These are phyloP conservation scores for Pseudochromis fuscus DNA, from an alignment of 2,797 vertebrate species.

Conservation along the genomic window DNA sequence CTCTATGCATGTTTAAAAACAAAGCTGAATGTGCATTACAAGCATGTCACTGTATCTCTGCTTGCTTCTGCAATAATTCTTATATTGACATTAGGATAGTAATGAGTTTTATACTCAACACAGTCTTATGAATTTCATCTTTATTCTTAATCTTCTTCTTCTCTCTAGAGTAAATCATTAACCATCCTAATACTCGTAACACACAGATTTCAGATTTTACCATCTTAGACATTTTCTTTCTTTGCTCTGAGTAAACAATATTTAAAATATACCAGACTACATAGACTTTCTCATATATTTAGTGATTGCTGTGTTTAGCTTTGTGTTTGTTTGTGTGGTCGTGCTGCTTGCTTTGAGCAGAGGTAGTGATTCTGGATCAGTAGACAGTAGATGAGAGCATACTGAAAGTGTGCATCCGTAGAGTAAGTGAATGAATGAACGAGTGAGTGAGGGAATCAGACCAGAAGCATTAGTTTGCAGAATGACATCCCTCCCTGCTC, in stretches of 20 bases:
- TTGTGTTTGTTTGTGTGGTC: background rate
- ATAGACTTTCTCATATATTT: slow-evolving; percentile 8
- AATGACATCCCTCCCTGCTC: slow-evolving; percentile 85
- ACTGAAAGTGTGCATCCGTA: slow-evolving; percentile 31
- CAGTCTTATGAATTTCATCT: slow-evolving; percentile 16
- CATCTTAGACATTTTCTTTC: background rate
- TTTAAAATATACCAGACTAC: slow-evolving; percentile 3
- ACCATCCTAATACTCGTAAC: slow-evolving; percentile 18
- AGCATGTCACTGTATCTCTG: background rate
- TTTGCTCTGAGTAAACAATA: background rate
- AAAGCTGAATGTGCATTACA: slow-evolving; percentile 18
- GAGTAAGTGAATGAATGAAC: slow-evolving; percentile 19
- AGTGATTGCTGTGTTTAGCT: slow-evolving; percentile 1
- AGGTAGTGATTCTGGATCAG: background rate
- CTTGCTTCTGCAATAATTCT: slow-evolving; percentile 38
- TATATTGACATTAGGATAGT: background rate
- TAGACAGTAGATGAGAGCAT: slow-evolving; percentile 9
- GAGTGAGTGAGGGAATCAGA: slow-evolving; percentile 80
- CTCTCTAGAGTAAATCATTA: slow-evolving; percentile 2
- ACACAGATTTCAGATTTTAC: slow-evolving; percentile 1
- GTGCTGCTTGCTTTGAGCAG: background rate
- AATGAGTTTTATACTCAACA: slow-evolving; percentile 16
- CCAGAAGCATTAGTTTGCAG: slow-evolving; percentile 90
- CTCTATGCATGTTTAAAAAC: slow-evolving; percentile 50
- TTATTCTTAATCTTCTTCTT: slow-evolving; percentile 12